phyloP scores from a whole-genome alignment of 2,113 vertebrate genomes.

The Oryzias woworae region DNA sequence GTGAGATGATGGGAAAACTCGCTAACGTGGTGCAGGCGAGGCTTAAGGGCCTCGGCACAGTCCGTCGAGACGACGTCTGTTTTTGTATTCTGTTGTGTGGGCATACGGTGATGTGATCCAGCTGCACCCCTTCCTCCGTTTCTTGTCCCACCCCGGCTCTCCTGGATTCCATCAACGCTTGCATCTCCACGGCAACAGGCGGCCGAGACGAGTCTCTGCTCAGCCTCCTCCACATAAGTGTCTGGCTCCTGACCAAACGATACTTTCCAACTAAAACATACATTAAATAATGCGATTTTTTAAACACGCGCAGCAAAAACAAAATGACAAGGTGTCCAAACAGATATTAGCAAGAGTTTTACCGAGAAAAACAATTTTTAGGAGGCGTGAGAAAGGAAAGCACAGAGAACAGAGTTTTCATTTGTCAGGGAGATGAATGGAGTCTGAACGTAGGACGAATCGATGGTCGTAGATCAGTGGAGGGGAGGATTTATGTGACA shows the following conservation, averaged over 20 bases:
- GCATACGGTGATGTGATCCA: constrained; percentile 55
- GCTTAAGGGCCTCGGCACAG: constrained; percentile 12
- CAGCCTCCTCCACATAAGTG: constrained; percentile 69
- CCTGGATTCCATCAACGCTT: constrained; percentile 77
- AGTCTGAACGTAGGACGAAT: constrained; percentile 28
- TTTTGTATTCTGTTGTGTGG: constrained; percentile 48
- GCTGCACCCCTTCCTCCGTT: constrained; percentile 37
- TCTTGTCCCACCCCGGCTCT: constrained; percentile 43
- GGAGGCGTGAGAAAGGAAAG: constrained; percentile 48
- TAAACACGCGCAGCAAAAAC: constrained; percentile 60
- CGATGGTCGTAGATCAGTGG: constrained; percentile 2
- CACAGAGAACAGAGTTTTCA: constrained; percentile 36
- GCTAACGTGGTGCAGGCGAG: constrained; percentile 45
- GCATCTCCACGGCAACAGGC: constrained; percentile 70
- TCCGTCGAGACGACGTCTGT: constrained; percentile 26
- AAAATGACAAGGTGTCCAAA: constrained; percentile 49
- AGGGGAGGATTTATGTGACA: constrained; percentile 19
- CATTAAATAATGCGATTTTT: constrained; percentile 60
- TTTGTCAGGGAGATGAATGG: constrained; percentile 57
- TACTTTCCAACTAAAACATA: constrained; percentile 60
- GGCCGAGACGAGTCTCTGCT: constrained; percentile 69
- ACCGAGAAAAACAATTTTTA: neutral
- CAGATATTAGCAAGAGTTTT: constrained; percentile 41
- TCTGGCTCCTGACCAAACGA: constrained; percentile 71
- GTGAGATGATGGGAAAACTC: constrained; percentile 43